Base-by-base conservation (phyloP, 2,797 vertebrate species). In the Halcyon smyrnensis region DNA sequence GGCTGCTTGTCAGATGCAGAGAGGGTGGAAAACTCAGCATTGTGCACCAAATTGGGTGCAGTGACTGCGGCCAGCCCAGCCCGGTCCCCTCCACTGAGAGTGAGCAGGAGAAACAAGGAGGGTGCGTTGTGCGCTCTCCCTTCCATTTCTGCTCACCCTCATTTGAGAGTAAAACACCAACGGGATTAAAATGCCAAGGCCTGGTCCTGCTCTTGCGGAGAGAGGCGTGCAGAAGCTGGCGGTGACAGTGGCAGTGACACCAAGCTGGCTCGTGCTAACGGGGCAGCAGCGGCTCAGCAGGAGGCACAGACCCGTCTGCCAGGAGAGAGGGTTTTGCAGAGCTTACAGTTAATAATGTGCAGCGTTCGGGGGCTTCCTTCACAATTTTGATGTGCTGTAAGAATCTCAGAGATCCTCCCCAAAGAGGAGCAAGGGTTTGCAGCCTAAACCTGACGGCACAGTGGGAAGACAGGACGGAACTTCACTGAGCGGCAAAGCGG, bases 101-200 rank as follows among this genome's bases (percentile, higher is more conserved):
- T 19, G 15, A 63, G 9, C 0, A 3, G 51, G 63, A 2, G 20
- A 30, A 48, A 62, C 2, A 4, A 17, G 25, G 59, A 5, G 8
- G 21, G 32, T 30, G 21, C 6, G 50, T 2, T 21, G 20, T 5
- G 18, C 14, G 0, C 17, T 10, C 8, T 65, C 23, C 28, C 13
- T 51, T 43, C 18, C 12, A 1, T 54, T 34, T 2, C 50, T 84
- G 37, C 39, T 39, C 63, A 27, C 20, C 39, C 34, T 71, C n/a
- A 2, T 18, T 10, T 15, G 7, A 63, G 37, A 74, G 15, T 10
- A 7, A 78, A 82, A 70, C 24, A 25, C 16, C 27, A 18, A 2
- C 8, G n/a, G 25, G 51, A 43, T 2, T 8, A 0, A 60, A 48
- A 36, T 2, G 18, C 41, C 7, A 27, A 62, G 65, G 27, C 10